Percentiles rank a stretch among this genome's conserved stretches.
phyloP scores from a whole-genome alignment of 2,113 vertebrate species.

The Dinomys branickii region DNA sequence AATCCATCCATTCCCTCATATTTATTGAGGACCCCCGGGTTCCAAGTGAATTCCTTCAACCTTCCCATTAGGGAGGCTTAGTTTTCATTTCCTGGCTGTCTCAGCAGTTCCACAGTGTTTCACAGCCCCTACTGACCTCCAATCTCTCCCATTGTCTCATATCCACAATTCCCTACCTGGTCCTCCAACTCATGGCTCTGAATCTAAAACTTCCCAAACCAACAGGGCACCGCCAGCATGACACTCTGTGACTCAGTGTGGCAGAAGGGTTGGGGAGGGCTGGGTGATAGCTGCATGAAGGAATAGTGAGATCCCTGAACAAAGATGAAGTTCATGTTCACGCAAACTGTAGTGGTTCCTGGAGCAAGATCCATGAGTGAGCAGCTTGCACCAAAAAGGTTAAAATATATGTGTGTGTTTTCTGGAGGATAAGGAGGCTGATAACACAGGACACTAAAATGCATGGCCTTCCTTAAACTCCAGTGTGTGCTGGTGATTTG shows the following conservation, averaged over 20 bases:
- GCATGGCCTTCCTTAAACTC: not conserved
- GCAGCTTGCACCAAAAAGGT: not conserved
- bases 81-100: not conserved
- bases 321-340: accelerated
- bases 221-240: accelerated
- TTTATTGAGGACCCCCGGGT: not conserved
- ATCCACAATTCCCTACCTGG: no score
- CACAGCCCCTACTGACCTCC: not conserved
- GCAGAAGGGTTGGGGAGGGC: not conserved
- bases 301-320: not conserved
- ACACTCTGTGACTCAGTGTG: not conserved
- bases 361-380: not conserved
- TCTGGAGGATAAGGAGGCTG: not conserved
- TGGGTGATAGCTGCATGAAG: not conserved
- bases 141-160: accelerated
- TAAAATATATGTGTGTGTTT: not conserved
- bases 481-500: no score
- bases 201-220: not conserved
- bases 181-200: not conserved
- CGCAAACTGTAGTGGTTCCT: not conserved
- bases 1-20: not conserved
- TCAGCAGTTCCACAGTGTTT: not conserved
- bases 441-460: not conserved
- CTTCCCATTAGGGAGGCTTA: not conserved
- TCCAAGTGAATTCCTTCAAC: not conserved